phyloP scores from a whole-genome alignment of 2,797 vertebrate genomes.

The Natrix natrix region DNA sequence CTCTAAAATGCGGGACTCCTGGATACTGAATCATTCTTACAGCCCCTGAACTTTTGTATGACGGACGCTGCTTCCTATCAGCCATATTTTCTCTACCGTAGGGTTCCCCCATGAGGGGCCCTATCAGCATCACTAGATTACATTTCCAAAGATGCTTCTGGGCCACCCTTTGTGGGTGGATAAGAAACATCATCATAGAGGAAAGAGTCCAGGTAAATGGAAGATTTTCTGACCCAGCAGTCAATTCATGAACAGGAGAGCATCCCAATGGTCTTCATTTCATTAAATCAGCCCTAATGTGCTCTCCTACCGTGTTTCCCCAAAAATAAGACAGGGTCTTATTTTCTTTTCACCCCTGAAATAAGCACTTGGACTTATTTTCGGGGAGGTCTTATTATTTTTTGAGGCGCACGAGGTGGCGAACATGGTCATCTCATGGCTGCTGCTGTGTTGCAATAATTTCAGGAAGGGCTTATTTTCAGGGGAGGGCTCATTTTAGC shows the following conservation, averaged over 20 bases:
- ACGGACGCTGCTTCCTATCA: not conserved
- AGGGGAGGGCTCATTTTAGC: too few relatives aligned
- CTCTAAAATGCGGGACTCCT: not conserved
- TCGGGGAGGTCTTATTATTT: too few relatives aligned
- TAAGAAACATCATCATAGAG: not conserved
- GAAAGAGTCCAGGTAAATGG: not conserved
- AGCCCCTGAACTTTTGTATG: not conserved
- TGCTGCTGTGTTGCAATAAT: too few relatives aligned
- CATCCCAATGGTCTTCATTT: not conserved
- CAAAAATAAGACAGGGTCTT: too few relatives aligned
- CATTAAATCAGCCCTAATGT: not conserved
- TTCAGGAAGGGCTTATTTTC: too few relatives aligned
- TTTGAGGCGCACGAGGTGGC: too few relatives aligned
- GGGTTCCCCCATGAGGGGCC: not conserved
- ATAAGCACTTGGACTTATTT: too few relatives aligned
- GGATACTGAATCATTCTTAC: not conserved
- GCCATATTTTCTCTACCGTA: not conserved
- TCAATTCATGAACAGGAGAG: not conserved
- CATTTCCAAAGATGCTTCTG: not conserved
- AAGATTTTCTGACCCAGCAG: not conserved
- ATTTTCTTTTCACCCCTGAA: too few relatives aligned
- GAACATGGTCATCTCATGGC: too few relatives aligned
- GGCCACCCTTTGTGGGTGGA: not conserved
- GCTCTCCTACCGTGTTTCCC: too few relatives aligned
- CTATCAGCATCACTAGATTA: not conserved